These are phyloP conservation scores for Dipodomys stephensi DNA, from an alignment of 2,113 vertebrate species.

Conservation along the genomic window DNA sequence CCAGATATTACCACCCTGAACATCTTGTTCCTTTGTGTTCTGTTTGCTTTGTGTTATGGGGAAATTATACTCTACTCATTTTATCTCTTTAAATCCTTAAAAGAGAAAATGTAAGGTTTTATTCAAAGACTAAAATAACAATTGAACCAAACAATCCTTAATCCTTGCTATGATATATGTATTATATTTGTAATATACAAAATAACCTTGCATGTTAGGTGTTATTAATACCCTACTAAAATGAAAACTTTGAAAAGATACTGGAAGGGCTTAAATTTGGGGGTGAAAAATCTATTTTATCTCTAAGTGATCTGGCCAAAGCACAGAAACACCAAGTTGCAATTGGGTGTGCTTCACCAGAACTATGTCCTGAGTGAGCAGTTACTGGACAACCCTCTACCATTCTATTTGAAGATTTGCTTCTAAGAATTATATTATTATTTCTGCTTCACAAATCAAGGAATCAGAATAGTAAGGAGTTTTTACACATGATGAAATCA, in stretches of 20 bases:
- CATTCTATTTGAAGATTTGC: not conserved
- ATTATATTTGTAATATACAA: not conserved
- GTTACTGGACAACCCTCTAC: not conserved
- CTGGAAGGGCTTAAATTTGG: not conserved
- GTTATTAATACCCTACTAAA: not conserved
- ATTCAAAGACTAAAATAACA: not conserved
- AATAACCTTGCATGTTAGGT: not conserved
- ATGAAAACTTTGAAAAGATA: not conserved
- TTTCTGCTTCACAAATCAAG: not conserved
- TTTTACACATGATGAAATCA: not conserved
- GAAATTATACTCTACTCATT: not conserved
- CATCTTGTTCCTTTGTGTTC: rapidly evolving
- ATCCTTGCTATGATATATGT: not conserved
- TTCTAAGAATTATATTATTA: not conserved
- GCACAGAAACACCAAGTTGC: not conserved
- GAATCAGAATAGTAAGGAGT: not conserved
- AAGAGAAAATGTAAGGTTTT: not conserved
- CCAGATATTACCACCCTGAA: rapidly evolving
- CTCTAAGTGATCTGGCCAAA: not conserved
- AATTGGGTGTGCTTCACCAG: not conserved
- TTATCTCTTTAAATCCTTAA: not conserved
- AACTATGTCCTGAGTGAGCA: not conserved
- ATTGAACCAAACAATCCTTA: not conserved
- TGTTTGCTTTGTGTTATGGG: not conserved
- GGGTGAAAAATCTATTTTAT: not conserved